Conservation (phyloP, 2,113 vertebrate species). For the Climacteris rufus region DNA sequence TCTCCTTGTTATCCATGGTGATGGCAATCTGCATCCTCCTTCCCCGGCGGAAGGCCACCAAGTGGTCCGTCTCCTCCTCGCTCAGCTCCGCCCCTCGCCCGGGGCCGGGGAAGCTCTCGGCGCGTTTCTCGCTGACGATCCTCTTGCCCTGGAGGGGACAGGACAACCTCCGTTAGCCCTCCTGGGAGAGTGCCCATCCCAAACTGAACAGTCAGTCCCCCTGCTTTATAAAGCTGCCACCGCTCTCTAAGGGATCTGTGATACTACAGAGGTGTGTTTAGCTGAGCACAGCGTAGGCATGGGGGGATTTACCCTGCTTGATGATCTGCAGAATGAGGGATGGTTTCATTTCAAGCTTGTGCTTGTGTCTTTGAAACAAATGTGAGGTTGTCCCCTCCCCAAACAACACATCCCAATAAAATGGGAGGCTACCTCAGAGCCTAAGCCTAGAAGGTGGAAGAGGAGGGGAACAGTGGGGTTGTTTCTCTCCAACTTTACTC, state of each 20-base stretch:
- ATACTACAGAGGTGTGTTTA: neutral
- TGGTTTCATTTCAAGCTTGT: neutral
- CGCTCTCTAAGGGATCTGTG: neutral
- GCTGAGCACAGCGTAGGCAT: neutral
- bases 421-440: neutral
- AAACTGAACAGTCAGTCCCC: neutral
- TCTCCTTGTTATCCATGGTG: conserved; percentile 68
- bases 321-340: neutral
- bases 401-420: neutral
- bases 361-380: neutral
- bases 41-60: conserved; percentile 62
- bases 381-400: neutral
- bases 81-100: conserved; percentile 49
- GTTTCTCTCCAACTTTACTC: neutral
- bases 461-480: neutral
- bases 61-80: conserved; percentile 61
- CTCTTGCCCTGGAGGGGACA: conserved; percentile 79
- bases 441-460: neutral
- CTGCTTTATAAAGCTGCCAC: neutral
- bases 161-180: neutral
- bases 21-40: conserved; percentile 68
- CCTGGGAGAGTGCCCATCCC: neutral
- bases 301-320: neutral
- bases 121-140: conserved; percentile 84
- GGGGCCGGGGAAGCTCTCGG: neutral